These are phyloP conservation scores for Suillia variegata DNA, from an alignment of 2,888 invertebrate species.

Conservation along the genomic window DNA sequence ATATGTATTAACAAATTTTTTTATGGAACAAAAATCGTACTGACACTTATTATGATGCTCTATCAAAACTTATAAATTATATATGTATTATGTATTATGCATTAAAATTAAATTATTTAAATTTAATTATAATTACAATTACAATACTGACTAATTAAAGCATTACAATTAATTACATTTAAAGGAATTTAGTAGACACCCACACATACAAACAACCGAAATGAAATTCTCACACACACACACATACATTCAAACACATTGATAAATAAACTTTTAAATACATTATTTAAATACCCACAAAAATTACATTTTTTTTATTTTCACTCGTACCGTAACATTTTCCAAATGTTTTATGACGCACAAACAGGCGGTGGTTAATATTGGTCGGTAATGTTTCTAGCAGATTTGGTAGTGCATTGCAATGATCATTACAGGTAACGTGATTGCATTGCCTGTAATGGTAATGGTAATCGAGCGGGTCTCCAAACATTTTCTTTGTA, in stretches of 20 bases:
- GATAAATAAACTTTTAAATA: slow-evolving; percentile 19
- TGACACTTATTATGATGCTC: slow-evolving; percentile 26
- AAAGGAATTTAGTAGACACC: not conserved
- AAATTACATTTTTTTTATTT: not conserved
- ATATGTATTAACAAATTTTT: too few species aligned
- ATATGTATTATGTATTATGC: not conserved
- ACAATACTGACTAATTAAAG: not conserved
- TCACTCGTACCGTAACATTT: not conserved
- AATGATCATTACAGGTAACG: too few species aligned
- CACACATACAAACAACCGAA: slow-evolving; percentile 21
- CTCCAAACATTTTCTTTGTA: too few species aligned
- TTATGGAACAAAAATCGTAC: slow-evolving; percentile 24
- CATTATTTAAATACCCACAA: not conserved
- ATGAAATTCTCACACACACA: slow-evolving; percentile 15
- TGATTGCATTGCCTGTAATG: too few species aligned
- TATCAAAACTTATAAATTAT: not conserved
- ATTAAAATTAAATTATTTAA: not conserved
- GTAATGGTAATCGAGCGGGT: too few species aligned
- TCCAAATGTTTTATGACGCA: too few species aligned
- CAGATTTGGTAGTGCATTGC: too few species aligned
- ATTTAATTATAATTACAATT: not conserved
- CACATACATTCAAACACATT: slow-evolving; percentile 37
- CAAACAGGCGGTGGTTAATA: too few species aligned
- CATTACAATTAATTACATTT: not conserved
- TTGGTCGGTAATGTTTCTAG: too few species aligned